These are phyloP conservation scores for Caloenas nicobarica DNA, from an alignment of 2,113 vertebrate genomes.

Conservation along the genomic window DNA sequence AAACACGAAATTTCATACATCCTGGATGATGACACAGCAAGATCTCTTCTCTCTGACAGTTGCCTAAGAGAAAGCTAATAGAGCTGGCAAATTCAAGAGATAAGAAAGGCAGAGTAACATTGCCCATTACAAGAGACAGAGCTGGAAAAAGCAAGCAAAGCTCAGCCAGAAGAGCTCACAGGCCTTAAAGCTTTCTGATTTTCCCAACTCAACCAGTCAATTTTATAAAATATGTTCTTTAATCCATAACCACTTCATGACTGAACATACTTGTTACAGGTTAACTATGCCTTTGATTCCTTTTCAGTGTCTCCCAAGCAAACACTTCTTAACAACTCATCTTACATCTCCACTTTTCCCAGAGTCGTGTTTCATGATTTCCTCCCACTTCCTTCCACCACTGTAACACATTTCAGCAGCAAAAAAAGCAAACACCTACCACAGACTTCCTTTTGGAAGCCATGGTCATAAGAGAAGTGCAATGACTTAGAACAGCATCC, in stretches of 20 bases:
- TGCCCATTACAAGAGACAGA: not conserved
- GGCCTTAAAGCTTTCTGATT: not conserved
- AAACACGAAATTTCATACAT: not conserved
- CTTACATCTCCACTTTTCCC: not conserved
- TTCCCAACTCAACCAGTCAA: not conserved
- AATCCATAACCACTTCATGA: not conserved
- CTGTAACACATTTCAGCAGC: not conserved
- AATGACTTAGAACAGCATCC: not conserved
- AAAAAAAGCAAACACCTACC: not conserved
- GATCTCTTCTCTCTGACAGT: not conserved
- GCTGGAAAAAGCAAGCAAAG: not conserved
- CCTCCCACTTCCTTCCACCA: constrained; percentile 17
- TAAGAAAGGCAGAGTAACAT: not conserved
- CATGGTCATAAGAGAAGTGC: not conserved
- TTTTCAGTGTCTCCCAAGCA: not conserved
- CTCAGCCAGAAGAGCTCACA: not conserved
- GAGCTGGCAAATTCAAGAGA: constrained; percentile 9
- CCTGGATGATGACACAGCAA: not conserved
- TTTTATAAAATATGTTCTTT: not conserved
- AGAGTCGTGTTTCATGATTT: not conserved
- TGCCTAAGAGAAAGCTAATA: not conserved
- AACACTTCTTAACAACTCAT: not conserved
- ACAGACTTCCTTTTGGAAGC: not conserved
- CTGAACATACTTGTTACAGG: not conserved
- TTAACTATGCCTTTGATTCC: not conserved